Evolutionary conservation across 2,797 vertebrate species (phyloP).

Genomic region (Centroberyx gerrardi): DNA sequence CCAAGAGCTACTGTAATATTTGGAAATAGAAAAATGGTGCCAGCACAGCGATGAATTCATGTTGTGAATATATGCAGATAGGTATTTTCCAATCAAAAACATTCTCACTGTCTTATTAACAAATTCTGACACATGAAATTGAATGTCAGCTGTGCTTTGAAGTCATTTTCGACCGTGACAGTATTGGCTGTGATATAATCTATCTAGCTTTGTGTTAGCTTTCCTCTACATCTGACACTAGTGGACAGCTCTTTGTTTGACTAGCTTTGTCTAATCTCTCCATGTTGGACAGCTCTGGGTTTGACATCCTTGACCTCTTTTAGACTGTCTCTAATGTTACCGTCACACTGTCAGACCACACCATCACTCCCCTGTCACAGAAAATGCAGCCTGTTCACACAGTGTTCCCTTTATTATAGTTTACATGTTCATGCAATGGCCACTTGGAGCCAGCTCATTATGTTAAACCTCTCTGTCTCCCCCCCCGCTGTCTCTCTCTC

Average conservation of each 20-base stretch:
- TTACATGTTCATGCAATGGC: constrained; percentile 58
- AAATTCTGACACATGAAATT: constrained; percentile 35
- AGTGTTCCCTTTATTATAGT: constrained; percentile 34
- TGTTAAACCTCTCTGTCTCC: constrained; percentile 42
- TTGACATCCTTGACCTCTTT: constrained; percentile 29
- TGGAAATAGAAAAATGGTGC: constrained; percentile 54
- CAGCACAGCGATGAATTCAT: constrained; percentile 45
- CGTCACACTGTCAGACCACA: constrained; percentile 23
- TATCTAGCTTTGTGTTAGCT: constrained; percentile 35
- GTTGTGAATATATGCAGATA: constrained; percentile 54
- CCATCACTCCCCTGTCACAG: constrained; percentile 22
- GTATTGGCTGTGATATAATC: constrained; percentile 37
- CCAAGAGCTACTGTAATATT: constrained; percentile 70
- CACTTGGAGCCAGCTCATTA: constrained; percentile 57
- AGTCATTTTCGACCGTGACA: constrained; percentile 27
- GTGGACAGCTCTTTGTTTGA: constrained; percentile 50
- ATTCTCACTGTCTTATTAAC: constrained; percentile 32
- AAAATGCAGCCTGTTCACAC: constrained; percentile 37
- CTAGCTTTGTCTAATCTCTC: constrained; percentile 46
- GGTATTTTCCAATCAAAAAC: constrained; percentile 40
- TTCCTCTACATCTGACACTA: constrained; percentile 33
- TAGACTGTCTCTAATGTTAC: constrained; percentile 14
- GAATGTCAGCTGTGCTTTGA: constrained; percentile 29
- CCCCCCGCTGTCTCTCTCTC: background rate
- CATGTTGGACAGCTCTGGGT: constrained; percentile 4